Evolutionary conservation across 1,140 invertebrate genomes (phyloP).

Genomic region (Heliconius nattereri): DNA sequence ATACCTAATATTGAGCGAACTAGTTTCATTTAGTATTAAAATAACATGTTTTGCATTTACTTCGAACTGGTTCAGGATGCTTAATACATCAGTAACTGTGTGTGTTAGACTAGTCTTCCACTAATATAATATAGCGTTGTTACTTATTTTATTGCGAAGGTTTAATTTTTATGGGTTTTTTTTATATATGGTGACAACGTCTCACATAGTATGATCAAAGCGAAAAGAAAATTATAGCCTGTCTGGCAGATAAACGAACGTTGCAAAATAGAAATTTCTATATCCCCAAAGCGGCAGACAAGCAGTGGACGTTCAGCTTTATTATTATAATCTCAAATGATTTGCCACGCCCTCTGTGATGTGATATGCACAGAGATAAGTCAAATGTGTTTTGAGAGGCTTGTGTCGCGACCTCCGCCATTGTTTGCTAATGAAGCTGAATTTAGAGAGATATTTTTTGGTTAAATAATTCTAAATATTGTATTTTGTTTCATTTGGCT

Average conservation of each 20-base stretch:
- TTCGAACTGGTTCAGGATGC: conserved; percentile 18
- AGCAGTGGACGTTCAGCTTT: not conserved
- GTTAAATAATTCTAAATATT: not conserved
- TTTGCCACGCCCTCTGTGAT: not conserved
- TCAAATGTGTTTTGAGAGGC: not conserved
- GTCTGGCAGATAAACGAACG: too few relatives aligned
- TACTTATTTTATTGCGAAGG: not conserved
- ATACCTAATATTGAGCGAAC: not conserved
- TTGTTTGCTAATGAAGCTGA: not conserved
- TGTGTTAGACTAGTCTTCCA: conserved; percentile 1
- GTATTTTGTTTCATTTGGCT: too few relatives aligned
- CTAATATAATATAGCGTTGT: not conserved
- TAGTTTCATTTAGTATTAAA: conserved; percentile 10
- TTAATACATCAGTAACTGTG: conserved; percentile 24
- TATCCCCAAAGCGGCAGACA: not conserved
- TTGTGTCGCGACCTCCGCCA: not conserved
- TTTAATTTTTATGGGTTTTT: not conserved
- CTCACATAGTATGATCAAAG: too few relatives aligned
- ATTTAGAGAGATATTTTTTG: not conserved
- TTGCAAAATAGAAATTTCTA: not conserved
- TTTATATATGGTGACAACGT: too few relatives aligned
- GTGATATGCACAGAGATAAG: not conserved
- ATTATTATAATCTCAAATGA: conserved; percentile 8
- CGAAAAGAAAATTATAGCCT: too few relatives aligned
- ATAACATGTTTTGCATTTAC: conserved; percentile 25